These are phyloP conservation scores for Xyrauchen texanus DNA, from an alignment of 2,113 vertebrate species.

Conservation along the genomic window DNA sequence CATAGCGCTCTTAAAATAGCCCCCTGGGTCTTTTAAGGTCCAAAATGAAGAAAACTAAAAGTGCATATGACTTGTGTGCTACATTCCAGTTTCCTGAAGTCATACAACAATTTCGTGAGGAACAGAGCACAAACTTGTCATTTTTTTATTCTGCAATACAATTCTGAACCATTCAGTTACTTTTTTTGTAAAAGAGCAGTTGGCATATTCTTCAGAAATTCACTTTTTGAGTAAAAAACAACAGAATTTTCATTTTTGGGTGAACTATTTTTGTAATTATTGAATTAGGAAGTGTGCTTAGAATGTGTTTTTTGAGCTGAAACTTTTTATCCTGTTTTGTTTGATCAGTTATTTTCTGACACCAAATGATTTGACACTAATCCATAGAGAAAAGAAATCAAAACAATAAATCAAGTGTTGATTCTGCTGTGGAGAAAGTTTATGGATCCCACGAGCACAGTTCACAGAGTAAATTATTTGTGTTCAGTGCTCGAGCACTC, in stretches of 20 bases:
- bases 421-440: constrained; percentile 18
- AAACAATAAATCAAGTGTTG: constrained; percentile 22
- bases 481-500: neutral
- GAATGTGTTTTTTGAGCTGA: constrained; percentile 8
- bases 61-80: too few relatives aligned
- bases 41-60: too few relatives aligned
- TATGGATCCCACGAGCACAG: constrained; percentile 2
- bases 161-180: too few relatives aligned
- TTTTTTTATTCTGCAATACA: too few relatives aligned
- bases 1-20: too few relatives aligned
- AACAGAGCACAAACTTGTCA: too few relatives aligned
- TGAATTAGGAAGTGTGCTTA: neutral
- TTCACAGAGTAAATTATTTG: constrained; percentile 32
- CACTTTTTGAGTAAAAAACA: too few relatives aligned
- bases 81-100: too few relatives aligned
- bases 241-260: neutral
- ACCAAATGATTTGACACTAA: constrained; percentile 13
- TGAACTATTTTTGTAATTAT: neutral
- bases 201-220: too few relatives aligned
- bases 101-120: too few relatives aligned
- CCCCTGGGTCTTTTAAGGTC: too few relatives aligned
- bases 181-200: too few relatives aligned
- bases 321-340: neutral
- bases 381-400: constrained; percentile 24
- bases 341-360: constrained; percentile 15